Evolutionary conservation across 1,140 invertebrate genomes (phyloP).

Genomic region (Sycophila sp.): DNA sequence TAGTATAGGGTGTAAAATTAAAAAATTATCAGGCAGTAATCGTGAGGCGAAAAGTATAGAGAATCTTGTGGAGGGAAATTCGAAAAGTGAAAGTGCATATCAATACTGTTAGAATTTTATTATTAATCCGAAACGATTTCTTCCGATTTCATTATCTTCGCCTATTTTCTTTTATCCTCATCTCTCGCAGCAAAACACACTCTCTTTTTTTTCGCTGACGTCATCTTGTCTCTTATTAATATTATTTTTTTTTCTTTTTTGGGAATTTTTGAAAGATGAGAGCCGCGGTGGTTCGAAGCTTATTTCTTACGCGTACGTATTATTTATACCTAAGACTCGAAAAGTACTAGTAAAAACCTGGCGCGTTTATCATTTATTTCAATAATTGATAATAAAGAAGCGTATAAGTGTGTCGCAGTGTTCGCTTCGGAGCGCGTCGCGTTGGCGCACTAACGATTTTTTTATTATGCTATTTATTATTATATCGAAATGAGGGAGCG

Average conservation of each 20-base stretch:
- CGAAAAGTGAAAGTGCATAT: too few relatives aligned
- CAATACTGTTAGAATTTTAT: too few relatives aligned
- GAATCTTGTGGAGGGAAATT: too few relatives aligned
- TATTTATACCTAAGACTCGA: constrained; percentile 27
- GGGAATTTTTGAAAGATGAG: not conserved
- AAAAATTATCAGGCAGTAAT: too few relatives aligned
- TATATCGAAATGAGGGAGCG: not conserved
- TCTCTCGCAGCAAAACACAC: not conserved
- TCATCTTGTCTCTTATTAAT: too few relatives aligned
- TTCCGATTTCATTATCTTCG: too few relatives aligned
- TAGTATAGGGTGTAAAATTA: too few relatives aligned
- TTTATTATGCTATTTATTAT: constrained; percentile 11
- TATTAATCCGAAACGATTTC: too few relatives aligned
- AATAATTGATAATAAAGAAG: constrained; percentile 30
- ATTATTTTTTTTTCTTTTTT: not conserved
- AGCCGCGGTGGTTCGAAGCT: not conserved
- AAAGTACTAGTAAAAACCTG: constrained; percentile 32
- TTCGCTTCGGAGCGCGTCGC: not conserved
- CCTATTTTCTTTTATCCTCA: too few relatives aligned
- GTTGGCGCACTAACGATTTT: not conserved
- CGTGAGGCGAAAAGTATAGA: too few relatives aligned
- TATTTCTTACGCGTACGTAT: constrained; percentile 11
- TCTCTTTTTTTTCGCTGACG: too few relatives aligned
- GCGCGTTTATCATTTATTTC: constrained; percentile 14
- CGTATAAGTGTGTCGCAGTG: constrained; percentile 1